Evolutionary conservation across 2,797 vertebrate species (phyloP).

Genomic region (Sebastes melanostomus): DNA sequence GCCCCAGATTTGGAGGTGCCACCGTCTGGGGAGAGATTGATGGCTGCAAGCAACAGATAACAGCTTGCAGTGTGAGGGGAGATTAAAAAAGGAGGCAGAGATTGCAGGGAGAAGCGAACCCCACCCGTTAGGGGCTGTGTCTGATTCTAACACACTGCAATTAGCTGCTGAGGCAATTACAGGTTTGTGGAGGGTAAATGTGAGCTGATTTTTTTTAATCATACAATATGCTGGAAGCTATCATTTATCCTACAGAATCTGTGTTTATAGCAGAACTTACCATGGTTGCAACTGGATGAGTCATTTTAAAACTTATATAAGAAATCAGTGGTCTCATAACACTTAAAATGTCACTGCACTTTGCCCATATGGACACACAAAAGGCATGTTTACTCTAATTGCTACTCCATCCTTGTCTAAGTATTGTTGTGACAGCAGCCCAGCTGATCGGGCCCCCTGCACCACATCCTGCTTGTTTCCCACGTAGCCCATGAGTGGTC

Average conservation of each 20-base stretch:
- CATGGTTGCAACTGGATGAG: not conserved
- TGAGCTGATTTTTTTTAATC: conserved; percentile 38
- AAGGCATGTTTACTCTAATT: conserved; percentile 60
- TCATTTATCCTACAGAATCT: conserved; percentile 18
- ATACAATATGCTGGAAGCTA: conserved; percentile 31
- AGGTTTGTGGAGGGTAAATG: conserved; percentile 60
- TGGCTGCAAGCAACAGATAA: conserved; percentile 73
- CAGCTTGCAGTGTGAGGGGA: conserved; percentile 63
- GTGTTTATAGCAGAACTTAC: conserved; percentile 6
- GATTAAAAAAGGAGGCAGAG: conserved; percentile 66
- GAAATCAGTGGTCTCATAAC: not conserved
- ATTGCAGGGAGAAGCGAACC: conserved; percentile 60
- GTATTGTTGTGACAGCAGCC: conserved; percentile 66
- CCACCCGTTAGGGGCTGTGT: conserved; percentile 53
- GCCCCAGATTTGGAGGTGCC: conserved; percentile 73
- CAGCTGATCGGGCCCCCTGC: conserved; percentile 70
- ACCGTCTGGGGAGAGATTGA: conserved; percentile 73
- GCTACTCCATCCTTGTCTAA: conserved; percentile 59
- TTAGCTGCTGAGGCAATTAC: conserved; percentile 66
- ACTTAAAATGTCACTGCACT: conserved; percentile 26
- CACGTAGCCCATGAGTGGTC: conserved; percentile 64
- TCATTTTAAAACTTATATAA: not conserved
- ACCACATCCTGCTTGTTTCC: conserved; percentile 63
- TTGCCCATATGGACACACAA: conserved; percentile 56
- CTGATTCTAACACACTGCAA: conserved; percentile 58